Conservation (phyloP, 2,888 invertebrate species). For the Zaprionus lineosus region DNA sequence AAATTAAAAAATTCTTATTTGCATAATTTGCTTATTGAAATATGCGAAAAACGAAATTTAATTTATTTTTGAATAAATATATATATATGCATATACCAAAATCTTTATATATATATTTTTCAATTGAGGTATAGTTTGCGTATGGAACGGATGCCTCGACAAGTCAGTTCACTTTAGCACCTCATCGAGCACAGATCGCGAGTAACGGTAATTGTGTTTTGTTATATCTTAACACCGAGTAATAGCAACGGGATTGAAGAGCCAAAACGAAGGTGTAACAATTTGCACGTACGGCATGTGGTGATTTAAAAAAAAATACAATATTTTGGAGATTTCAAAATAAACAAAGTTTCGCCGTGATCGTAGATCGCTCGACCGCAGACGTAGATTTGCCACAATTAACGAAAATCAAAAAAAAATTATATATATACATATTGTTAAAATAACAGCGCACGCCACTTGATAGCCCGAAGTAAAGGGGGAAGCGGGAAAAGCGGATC, state of each 20-base stretch:
- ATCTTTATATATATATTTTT: background rate
- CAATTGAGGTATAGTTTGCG: background rate
- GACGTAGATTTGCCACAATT: constrained; percentile 19
- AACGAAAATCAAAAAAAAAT: constrained; percentile 1
- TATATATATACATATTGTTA: too few relatives aligned
- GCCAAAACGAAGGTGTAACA: constrained; percentile 35
- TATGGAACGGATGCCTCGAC: constrained; percentile 10
- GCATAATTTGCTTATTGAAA: too few relatives aligned
- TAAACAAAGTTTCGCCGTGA: constrained; percentile 39
- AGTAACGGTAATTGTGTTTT: constrained; percentile 25
- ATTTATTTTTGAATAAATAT: background rate
- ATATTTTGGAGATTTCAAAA: constrained; percentile 57
- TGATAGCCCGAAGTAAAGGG: background rate
- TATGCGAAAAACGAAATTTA: background rate
- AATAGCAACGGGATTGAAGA: constrained; percentile 1
- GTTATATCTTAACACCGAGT: constrained; percentile 5
- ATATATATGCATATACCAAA: background rate
- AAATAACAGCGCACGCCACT: constrained; percentile 14
- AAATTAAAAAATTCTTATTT: too few relatives aligned
- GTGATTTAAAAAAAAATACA: constrained; percentile 49
- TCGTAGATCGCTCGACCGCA: background rate
- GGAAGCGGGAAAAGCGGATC: background rate
- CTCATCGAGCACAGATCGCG: constrained; percentile 50
- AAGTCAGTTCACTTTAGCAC: constrained; percentile 60
- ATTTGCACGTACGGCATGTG: constrained; percentile 45